Evolutionary conservation across 2,797 vertebrate genomes (phyloP), one percentile per base, ranked within the genome.

Genomic region (Tiaroga cobitis): DNA sequence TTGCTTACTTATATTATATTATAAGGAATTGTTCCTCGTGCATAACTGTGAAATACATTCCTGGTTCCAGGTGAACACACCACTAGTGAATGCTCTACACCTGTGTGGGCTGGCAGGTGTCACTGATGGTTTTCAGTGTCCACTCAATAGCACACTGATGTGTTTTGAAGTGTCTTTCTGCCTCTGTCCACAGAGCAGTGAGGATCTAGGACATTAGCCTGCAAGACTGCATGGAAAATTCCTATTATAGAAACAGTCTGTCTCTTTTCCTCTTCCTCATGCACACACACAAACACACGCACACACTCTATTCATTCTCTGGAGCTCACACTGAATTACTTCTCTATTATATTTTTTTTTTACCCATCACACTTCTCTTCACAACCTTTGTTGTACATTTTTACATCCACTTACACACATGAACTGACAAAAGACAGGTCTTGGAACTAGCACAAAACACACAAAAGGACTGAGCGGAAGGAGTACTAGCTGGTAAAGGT

Each of bases 141-240:
- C 75, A 68, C 82, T 73, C 67, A 68, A 77, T 54, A 85, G 26
- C 74, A 74, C 73, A 61, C 69, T 87, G 54, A 87, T 73, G 83
- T 85, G 67, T 85, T 85, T 56, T 78, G 78, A 87, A 43, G 70
- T 84, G 79, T 65, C n/a, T 76, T 43, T 76, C 77, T 87, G 54
- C 72, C 67, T 81, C 26, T 84, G 78, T 70, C 69, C 56, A 75
- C 51, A 41, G 70, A 76, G 82, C 59, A 75, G 77, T 3, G 2
- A 73, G 34, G 73, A 85, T 81, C 39, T 77, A 72, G 82, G 79
- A 61, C 68, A 85, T 79, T 61, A 80, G 73, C 74, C 46, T 85
- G 9, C 10, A 51, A 70, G 77, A 85, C 54, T 72, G 63, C 63
- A 32, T 68, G 26, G 6, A 8, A 73, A 26, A 63, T 43, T 61